Evolutionary conservation across 2,113 vertebrate genomes (phyloP), one percentile per base, ranked within the genome.

Genomic region (Vombatus ursinus): DNA sequence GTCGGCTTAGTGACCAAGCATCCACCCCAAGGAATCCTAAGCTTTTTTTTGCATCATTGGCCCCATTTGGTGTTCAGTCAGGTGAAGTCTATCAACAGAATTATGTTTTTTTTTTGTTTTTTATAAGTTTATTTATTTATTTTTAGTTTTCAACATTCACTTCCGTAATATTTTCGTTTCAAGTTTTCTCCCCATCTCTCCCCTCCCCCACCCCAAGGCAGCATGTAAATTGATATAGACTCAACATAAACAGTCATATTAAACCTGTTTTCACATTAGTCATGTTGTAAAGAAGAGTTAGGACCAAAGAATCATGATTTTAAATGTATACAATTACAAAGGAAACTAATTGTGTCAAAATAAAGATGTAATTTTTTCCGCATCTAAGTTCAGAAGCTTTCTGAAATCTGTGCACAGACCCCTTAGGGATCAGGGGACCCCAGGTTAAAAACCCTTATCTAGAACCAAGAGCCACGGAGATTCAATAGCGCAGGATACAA

Each of bases 401-500:
- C 57, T 68, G 28, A 68, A 57, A 57, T 57, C 8, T 57, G 10
- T 8, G 26, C 54, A 26, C 54, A 25, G 26, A 57, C 54, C 8
- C 25, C 26, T 57, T 28, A 28, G 54, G 9, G 26, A 57, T 57
- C 25, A 57, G 26, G 9, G 54, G 26, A 57, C 25, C 25, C 53
- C 54, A 57, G 28, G 54, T 31, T 26, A 11, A 57, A 11, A 11
- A 28, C 26, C 25, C 48, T 91, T 49, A 47, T 57, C 94, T 68
- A 37, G 51, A 89, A 44, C 90, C 94, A 52, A 19, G 31, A 94
- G 53, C 52, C 90, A 26, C 44, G 44, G 68, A 91, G 48, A 95
- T 94, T 53, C 61, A 93, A 25, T 93, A n/a, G 94, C 91, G 57
- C 9, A 92, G 37, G 61, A 90, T 94, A 96, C 90, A 54, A 2